phyloP scores from a whole-genome alignment of 2,888 invertebrate genomes.

The Melanotus villosus region DNA sequence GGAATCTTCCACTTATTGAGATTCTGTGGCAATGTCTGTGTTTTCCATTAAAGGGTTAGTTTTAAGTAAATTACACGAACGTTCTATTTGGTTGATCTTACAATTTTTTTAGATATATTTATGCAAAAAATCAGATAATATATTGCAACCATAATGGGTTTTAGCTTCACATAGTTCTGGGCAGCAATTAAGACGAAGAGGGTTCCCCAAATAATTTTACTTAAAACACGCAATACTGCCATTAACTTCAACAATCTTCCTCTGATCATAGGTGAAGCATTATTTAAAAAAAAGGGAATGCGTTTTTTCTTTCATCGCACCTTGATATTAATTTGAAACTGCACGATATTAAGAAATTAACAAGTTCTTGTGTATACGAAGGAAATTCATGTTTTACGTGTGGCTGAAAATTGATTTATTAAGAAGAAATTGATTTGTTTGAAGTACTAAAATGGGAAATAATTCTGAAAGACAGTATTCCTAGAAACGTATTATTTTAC shows the following conservation, averaged over 20 bases:
- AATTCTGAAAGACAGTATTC: too few relatives aligned
- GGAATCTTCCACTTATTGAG: slow-evolving; percentile 13
- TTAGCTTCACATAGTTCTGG: neutral
- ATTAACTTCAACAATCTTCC: neutral
- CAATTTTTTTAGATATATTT: neutral
- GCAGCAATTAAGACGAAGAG: neutral
- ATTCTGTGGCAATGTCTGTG: neutral
- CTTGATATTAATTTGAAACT: neutral
- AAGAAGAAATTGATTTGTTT: too few relatives aligned
- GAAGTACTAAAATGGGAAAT: too few relatives aligned
- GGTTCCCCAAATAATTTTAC: neutral
- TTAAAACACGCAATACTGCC: neutral
- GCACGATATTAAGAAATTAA: slow-evolving; percentile 7
- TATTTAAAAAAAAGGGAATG: neutral
- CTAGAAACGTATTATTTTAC: too few relatives aligned
- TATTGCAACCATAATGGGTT: neutral
- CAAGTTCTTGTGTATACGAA: too few relatives aligned
- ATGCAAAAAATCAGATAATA: too few relatives aligned
- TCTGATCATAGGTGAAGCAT: neutral
- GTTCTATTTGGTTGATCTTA: neutral
- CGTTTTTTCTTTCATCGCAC: neutral
- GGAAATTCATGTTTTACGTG: too few relatives aligned
- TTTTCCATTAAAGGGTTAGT: neutral
- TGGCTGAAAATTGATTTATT: too few relatives aligned
- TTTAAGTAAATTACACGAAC: neutral